phyloP scores from a whole-genome alignment of 2,797 vertebrate genomes.

The Catostomus latipinnis region DNA sequence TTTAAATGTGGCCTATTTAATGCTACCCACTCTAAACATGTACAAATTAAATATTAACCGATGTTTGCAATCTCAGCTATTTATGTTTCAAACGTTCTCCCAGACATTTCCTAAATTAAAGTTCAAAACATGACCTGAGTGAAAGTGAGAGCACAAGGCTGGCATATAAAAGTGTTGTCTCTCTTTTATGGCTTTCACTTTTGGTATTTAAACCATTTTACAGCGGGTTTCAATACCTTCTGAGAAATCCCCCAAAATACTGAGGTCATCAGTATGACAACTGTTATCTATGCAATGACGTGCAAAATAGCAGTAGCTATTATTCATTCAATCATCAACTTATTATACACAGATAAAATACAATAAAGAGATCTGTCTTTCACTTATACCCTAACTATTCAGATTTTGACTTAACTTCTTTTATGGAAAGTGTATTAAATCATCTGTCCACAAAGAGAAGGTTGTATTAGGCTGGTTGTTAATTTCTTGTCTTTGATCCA shows the following conservation, averaged over 20 bases:
- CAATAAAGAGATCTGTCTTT: background rate
- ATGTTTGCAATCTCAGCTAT: slow-evolving; percentile 3
- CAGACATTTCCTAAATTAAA: background rate
- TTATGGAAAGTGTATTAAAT: slow-evolving; percentile 47
- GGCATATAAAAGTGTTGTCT: background rate
- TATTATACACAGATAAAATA: background rate
- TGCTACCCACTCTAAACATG: background rate
- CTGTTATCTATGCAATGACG: background rate
- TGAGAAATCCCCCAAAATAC: slow-evolving; percentile 26
- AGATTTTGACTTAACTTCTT: background rate
- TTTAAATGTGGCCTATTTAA: slow-evolving; percentile 15
- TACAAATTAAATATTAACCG: background rate
- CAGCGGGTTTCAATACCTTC: background rate
- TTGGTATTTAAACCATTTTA: background rate
- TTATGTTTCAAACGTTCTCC: background rate
- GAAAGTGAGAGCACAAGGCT: background rate
- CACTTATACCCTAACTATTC: background rate
- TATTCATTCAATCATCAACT: background rate
- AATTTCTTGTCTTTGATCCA: slow-evolving; percentile 58
- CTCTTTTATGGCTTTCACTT: slow-evolving; percentile 28
- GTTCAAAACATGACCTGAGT: background rate
- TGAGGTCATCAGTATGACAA: slow-evolving; percentile 3
- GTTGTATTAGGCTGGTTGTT: slow-evolving; percentile 38
- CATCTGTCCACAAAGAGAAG: slow-evolving; percentile 69
- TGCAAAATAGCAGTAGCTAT: background rate